Conservation (phyloP, 37 sponge, comb jelly and placozoan genomes). For the Amphimedon queenslandica region DNA sequence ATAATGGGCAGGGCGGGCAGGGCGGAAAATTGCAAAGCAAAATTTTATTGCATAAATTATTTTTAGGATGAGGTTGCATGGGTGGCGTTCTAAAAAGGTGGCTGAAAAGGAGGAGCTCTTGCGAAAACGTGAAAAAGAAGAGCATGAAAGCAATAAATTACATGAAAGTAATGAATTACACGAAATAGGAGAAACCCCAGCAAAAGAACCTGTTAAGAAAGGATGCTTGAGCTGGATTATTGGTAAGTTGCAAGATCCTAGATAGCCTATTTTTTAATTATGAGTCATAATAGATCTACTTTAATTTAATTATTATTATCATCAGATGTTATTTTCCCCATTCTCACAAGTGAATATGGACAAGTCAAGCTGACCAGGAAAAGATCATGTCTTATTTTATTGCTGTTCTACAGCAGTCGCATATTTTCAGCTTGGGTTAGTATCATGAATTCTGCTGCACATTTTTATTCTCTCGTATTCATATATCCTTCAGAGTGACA, state of each 20-base stretch:
- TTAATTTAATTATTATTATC: neutral
- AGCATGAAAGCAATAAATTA: too few species aligned
- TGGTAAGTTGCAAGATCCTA: too few species aligned
- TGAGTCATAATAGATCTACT: neutral
- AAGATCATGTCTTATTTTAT: slow-evolving; percentile 24
- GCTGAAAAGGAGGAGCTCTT: neutral
- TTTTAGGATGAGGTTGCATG: neutral
- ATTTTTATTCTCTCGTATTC: neutral
- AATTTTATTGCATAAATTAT: neutral
- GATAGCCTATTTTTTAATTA: too few species aligned
- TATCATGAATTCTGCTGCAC: neutral
- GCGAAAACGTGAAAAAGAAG: too few species aligned
- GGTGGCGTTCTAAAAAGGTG: neutral
- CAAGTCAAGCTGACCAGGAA: slow-evolving; percentile 7
- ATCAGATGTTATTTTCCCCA: slow-evolving; percentile 24
- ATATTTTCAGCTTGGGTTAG: slow-evolving; percentile 80
- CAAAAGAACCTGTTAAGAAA: too few species aligned
- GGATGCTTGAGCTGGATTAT: too few species aligned
- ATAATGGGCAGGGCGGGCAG: slow-evolving; percentile 8
- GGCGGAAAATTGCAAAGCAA: neutral
- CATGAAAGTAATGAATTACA: neutral
- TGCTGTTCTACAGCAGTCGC: slow-evolving; percentile 65
- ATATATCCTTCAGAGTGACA: slow-evolving; percentile 65
- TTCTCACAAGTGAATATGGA: slow-evolving; percentile 23
- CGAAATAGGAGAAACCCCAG: neutral